These are phyloP conservation scores for Ceratina australensis DNA, from an alignment of 1,140 invertebrate genomes.

Conservation along the genomic window DNA sequence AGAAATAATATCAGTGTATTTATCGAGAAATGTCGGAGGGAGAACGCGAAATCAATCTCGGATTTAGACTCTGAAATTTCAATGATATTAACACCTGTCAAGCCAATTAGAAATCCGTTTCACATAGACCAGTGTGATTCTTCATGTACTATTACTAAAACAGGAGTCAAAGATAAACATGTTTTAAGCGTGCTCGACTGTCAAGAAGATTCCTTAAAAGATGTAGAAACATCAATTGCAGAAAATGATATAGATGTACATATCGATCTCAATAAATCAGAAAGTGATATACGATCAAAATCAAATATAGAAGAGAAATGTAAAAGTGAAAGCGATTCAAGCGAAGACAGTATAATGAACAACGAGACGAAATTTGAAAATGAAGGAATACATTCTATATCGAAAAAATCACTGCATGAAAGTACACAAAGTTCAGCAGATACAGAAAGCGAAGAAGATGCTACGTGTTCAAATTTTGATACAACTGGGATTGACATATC, in stretches of 20 bases:
- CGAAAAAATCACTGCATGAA: background rate
- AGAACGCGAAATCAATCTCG: slow-evolving; percentile 55
- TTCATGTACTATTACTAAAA: slow-evolving; percentile 12
- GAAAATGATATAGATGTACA: background rate
- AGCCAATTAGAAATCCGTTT: slow-evolving; percentile 65
- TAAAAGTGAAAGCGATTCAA: background rate
- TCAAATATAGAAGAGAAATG: background rate
- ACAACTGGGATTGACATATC: slow-evolving; percentile 56
- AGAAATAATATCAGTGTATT: slow-evolving; percentile 67
- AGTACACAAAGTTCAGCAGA: background rate
- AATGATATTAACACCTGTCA: slow-evolving; percentile 31
- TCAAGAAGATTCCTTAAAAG: background rate
- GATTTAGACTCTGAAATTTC: slow-evolving; percentile 61
- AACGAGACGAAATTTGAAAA: background rate
- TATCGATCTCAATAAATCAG: background rate
- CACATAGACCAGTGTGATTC: slow-evolving; percentile 31
- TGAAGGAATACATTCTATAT: background rate
- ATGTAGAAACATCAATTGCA: background rate
- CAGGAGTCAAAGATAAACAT: slow-evolving; percentile 9
- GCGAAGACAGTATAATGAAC: background rate
- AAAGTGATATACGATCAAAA: slow-evolving; percentile 1
- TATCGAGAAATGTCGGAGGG: slow-evolving; percentile 63
- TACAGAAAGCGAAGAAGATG: slow-evolving; percentile 1
- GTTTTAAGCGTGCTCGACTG: background rate
- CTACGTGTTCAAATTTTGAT: slow-evolving; percentile 19